Evolutionary conservation across 2,888 invertebrate genomes (phyloP).

Genomic region (Apamea monoglypha): DNA sequence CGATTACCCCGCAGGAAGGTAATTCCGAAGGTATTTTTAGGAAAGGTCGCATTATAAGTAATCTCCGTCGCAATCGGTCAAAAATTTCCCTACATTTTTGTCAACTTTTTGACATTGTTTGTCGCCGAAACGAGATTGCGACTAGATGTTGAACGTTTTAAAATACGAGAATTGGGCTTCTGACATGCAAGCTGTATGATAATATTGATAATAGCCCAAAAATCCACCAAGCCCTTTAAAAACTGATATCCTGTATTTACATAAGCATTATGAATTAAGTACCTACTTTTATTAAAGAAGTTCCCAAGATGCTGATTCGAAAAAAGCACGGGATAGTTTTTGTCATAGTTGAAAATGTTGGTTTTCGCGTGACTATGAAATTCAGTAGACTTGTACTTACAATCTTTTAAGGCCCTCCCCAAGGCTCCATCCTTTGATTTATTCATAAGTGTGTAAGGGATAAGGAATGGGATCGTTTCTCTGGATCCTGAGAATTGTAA

Average conservation of each 20-base stretch:
- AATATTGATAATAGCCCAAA: background rate
- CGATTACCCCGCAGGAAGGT: no score
- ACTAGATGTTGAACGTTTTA: background rate
- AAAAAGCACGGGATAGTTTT: background rate
- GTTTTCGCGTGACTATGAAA: background rate
- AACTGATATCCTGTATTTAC: background rate
- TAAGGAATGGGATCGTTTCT: constrained; percentile 19
- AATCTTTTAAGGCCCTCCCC: background rate
- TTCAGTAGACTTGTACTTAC: constrained; percentile 11
- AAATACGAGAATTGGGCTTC: background rate
- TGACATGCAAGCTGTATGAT: background rate
- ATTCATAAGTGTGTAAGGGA: constrained; percentile 16
- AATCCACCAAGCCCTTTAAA: background rate
- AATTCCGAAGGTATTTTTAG: background rate
- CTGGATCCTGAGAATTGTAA: background rate
- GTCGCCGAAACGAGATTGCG: background rate
- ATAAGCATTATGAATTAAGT: background rate
- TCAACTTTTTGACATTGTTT: background rate
- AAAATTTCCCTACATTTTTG: background rate
- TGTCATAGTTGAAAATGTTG: background rate
- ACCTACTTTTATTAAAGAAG: no score
- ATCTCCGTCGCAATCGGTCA: no score
- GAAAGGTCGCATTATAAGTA: background rate
- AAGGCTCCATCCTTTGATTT: constrained; percentile 29
- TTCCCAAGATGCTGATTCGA: background rate